A percentile compares a stretch with the other conserved stretches of the same genome.
Evolutionary conservation across 2,888 invertebrate genomes (phyloP).

Genomic region (Rhynchonema sp.): DNA sequence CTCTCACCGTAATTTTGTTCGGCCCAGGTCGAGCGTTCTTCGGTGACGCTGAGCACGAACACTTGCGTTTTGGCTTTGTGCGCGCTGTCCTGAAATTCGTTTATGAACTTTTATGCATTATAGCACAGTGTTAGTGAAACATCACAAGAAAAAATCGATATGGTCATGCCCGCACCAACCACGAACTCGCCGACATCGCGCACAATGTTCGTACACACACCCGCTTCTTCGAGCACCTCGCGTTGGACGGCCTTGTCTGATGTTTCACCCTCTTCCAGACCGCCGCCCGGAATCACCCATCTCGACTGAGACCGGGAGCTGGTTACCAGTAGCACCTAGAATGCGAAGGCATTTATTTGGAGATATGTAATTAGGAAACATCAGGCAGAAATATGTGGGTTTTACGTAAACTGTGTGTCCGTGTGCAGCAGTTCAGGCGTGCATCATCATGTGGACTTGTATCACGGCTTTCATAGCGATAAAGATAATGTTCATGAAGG

Average conservation of each 20-base stretch:
- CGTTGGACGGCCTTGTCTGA: slow-evolving; percentile 71
- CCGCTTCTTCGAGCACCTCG: slow-evolving; percentile 87
- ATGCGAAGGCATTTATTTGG: background rate
- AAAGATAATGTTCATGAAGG: too few relatives aligned
- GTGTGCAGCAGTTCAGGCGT: too few relatives aligned
- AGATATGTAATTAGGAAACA: background rate
- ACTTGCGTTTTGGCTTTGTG: slow-evolving; percentile 18
- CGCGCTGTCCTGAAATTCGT: slow-evolving; percentile 7
- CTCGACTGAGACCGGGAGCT: slow-evolving; percentile 58
- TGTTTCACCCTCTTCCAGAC: slow-evolving; percentile 72
- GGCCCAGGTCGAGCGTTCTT: slow-evolving; percentile 18
- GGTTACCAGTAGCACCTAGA: slow-evolving; percentile 77
- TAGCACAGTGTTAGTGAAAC: too few relatives aligned
- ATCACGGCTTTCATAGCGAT: too few relatives aligned
- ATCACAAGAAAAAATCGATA: too few relatives aligned
- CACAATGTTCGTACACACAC: slow-evolving; percentile 69
- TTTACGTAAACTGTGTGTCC: too few relatives aligned
- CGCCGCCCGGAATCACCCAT: slow-evolving; percentile 94
- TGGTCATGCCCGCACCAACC: slow-evolving; percentile 37
- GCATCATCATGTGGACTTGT: too few relatives aligned
- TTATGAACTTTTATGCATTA: background rate
- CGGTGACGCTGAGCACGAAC: slow-evolving; percentile 16
- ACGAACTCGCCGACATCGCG: slow-evolving; percentile 81
- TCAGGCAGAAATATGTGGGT: too few relatives aligned
- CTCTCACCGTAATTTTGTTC: slow-evolving; percentile 1